Evolutionary conservation across 2,888 invertebrate species (phyloP).

Genomic region (Lissonota sp.): DNA sequence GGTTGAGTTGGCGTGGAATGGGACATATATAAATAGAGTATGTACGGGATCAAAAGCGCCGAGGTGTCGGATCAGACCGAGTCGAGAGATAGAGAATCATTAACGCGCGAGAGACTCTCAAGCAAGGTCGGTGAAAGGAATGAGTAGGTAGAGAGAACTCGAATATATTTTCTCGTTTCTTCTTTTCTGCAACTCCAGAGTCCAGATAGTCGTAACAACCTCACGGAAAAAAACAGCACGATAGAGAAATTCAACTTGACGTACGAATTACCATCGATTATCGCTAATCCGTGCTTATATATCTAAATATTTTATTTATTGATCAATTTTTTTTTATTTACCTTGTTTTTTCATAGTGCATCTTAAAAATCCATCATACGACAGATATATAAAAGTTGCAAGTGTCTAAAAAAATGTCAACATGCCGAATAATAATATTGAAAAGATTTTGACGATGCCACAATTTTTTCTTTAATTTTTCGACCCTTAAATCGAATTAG

Average conservation of each 20-base stretch:
- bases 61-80: slow-evolving; percentile 58
- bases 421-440: no score
- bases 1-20: no score
- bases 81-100: slow-evolving; percentile 67
- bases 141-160: slow-evolving; percentile 67
- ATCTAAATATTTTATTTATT: no score
- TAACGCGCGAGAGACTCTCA: slow-evolving; percentile 73
- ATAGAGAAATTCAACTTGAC: slow-evolving; percentile 17
- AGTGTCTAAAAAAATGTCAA: no score
- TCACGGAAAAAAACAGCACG: slow-evolving; percentile 3
- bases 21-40: slow-evolving; percentile 4
- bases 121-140: slow-evolving; percentile 79
- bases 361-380: no score
- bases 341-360: no score
- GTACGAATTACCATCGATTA: slow-evolving; percentile 47
- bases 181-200: slow-evolving; percentile 15
- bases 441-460: no score
- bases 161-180: slow-evolving; percentile 56
- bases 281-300: slow-evolving; percentile 1
- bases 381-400: no score
- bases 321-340: no score
- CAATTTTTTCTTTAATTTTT: no score
- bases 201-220: slow-evolving; percentile 3
- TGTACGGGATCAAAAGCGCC: slow-evolving; percentile 51
- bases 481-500: no score